Evolutionary conservation across 2,888 invertebrate species (phyloP), one percentile per base, ranked within the genome.

Genomic region (Mesoligia furuncula): DNA sequence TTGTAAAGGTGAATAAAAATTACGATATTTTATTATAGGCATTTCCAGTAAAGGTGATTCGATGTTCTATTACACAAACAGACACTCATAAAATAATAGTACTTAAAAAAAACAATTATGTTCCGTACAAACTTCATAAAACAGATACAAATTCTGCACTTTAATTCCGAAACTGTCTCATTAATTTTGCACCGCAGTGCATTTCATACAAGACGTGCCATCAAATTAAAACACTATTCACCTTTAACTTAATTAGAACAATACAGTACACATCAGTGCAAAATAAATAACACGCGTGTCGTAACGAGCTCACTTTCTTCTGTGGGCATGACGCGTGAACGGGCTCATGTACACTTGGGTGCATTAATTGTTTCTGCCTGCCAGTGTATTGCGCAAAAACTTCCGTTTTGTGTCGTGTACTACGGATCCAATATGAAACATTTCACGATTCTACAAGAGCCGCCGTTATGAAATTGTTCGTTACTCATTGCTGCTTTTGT

Each of bases 221-320:
- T 73, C 51, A 73, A 67, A 71, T 57, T 61, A 72, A 73, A 77
- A 62, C 65, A 70, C 81, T 68, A 75, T 83, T 77, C 72, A 81
- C 73, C 73, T 83, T 84, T 76, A 83, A 79, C 81, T 77, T 84
- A 75, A 79, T 83, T 83, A 81, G 66, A 80, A 78, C 73, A 80
- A 85, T 78, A 85, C 78, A 80, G 77, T 88, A 83, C 80, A 85
- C 88, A 83, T 77, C 80, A 85, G 84, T 84, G 88, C 85, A 88
- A 88, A 90, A 87, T 90, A 90, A 90, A 89, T 90, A 89, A 80
- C 85, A 86, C 80, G 72, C 77, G 80, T 93, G 92, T 92, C 90
- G 93, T 93, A 94, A 94, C 85, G 59, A 88, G 83, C 86, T 90
- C 90, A 94, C 95, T 95, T 95, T 95, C 95, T 91, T 94, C 89